These are phyloP conservation scores for Vanacampus margaritifer DNA, from an alignment of 2,113 vertebrate species.

Conservation along the genomic window DNA sequence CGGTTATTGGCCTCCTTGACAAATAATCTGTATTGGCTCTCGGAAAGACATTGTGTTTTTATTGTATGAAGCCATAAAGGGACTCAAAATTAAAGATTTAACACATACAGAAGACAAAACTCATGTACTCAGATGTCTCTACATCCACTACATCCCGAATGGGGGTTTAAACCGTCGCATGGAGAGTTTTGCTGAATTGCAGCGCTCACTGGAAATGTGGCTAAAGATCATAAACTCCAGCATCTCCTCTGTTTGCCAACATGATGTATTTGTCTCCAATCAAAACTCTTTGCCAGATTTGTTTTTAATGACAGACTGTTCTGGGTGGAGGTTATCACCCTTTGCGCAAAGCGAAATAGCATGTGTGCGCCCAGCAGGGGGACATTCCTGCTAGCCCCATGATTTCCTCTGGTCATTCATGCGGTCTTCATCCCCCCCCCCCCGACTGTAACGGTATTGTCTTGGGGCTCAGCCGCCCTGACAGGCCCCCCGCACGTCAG, in stretches of 20 bases:
- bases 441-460: slow-evolving; percentile 70
- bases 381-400: slow-evolving; percentile 81
- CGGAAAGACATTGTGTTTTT: no score
- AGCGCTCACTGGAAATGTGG: slow-evolving; percentile 2
- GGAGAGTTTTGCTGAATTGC: not conserved
- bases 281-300: slow-evolving; percentile 26
- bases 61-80: no score
- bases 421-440: slow-evolving; percentile 57
- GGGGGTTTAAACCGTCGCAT: not conserved
- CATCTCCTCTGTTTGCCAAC: not conserved
- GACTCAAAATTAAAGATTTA: no score
- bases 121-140: no score
- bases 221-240: slow-evolving; percentile 5
- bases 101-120: not conserved
- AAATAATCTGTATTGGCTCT: no score
- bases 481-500: slow-evolving; percentile 57
- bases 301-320: slow-evolving; percentile 52
- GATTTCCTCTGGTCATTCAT: slow-evolving; percentile 78
- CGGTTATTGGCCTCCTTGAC: no score
- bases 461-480: slow-evolving; percentile 51
- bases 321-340: slow-evolving; percentile 60
- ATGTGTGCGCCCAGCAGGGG: slow-evolving; percentile 85
- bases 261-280: slow-evolving; percentile 29
- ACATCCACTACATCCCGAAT: no score
- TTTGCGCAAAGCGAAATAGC: slow-evolving; percentile 74